Percentiles rank a stretch among this genome's conserved stretches.
phyloP scores from a whole-genome alignment of 2,888 invertebrate species.

The Leptinotarsa haldemani region DNA sequence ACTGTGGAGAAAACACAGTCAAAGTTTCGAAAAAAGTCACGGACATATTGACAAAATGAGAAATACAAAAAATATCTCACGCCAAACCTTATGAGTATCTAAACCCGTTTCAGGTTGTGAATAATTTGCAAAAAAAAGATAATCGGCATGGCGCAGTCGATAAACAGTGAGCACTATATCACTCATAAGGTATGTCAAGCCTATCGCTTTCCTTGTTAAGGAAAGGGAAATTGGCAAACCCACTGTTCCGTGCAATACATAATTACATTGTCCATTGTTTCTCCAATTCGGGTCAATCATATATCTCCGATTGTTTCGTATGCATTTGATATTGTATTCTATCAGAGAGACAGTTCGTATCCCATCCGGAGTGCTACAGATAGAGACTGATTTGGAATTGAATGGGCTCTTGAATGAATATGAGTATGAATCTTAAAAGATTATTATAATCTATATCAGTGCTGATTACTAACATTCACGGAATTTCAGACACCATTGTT shows the following conservation, averaged over 20 bases:
- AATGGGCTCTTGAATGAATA: neutral
- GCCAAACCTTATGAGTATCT: too few relatives aligned
- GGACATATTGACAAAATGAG: too few relatives aligned
- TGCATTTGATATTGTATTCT: slow-evolving; percentile 7
- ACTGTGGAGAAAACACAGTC: too few relatives aligned
- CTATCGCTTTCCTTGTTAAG: neutral
- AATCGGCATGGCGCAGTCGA: neutral
- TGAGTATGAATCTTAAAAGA: neutral
- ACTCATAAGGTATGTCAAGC: neutral
- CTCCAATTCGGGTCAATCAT: slow-evolving; percentile 15
- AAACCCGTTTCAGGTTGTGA: too few relatives aligned
- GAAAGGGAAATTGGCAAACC: slow-evolving; percentile 15
- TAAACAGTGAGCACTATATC: neutral
- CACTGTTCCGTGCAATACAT: slow-evolving; percentile 16
- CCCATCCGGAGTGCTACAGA: neutral
- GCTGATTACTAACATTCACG: too few relatives aligned
- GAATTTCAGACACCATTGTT: too few relatives aligned
- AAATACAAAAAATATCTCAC: too few relatives aligned
- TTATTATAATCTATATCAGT: neutral
- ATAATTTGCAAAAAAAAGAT: neutral
- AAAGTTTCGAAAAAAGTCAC: too few relatives aligned
- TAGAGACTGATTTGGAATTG: neutral
- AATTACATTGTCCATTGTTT: slow-evolving; percentile 19
- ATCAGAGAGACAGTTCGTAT: slow-evolving; percentile 10
- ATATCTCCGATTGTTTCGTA: slow-evolving; percentile 13